Evolutionary conservation across 2,888 invertebrate genomes (phyloP).

Genomic region (Limnephilus rhombicus): DNA sequence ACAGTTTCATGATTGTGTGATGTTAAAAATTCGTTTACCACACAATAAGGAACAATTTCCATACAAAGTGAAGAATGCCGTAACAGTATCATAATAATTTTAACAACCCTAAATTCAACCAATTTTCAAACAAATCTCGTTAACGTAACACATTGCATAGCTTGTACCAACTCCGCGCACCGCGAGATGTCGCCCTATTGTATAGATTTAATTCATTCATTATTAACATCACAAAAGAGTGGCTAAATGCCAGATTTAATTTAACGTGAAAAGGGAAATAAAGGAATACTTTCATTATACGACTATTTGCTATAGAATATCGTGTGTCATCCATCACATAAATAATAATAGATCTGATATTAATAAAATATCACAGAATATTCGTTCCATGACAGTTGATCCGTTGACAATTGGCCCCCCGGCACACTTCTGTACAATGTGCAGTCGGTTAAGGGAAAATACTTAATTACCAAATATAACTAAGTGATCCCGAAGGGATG

Average conservation of each 20-base stretch:
- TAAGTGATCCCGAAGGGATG: too few species aligned
- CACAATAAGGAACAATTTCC: neutral
- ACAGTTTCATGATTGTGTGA: neutral
- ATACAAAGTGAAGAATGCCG: neutral
- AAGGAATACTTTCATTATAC: neutral
- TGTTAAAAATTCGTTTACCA: neutral
- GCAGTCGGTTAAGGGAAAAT: too few species aligned
- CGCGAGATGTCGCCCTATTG: neutral
- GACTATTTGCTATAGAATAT: too few species aligned
- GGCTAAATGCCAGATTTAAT: neutral
- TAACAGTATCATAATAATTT: neutral
- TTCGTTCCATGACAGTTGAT: too few species aligned
- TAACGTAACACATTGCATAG: neutral
- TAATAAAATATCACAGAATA: too few species aligned
- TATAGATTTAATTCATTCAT: neutral
- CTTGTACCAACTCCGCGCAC: neutral
- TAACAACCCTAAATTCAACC: neutral
- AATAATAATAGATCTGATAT: too few species aligned
- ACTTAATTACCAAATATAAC: too few species aligned
- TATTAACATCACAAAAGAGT: neutral
- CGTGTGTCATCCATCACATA: too few species aligned
- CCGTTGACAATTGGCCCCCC: too few species aligned
- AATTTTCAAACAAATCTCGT: neutral
- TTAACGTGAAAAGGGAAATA: neutral
- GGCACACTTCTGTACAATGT: too few species aligned